Evolutionary conservation across 2,113 vertebrate genomes (phyloP).

Genomic region (Pelobates fuscus): DNA sequence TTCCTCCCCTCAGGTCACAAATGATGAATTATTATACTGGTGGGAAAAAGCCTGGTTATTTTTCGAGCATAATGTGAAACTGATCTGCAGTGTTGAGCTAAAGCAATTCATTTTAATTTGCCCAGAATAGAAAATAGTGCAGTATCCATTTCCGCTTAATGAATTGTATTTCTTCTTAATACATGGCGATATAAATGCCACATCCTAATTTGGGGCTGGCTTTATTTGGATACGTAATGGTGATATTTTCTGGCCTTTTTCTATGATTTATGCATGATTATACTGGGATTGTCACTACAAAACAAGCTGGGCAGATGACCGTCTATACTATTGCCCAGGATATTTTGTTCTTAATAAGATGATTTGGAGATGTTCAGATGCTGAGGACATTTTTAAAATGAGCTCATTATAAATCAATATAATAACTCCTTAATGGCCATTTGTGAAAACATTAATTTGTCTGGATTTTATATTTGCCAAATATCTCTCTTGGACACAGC

Average conservation of each 20-base stretch:
- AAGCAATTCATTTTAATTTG: conserved; percentile 29
- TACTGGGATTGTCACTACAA: neutral
- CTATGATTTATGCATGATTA: neutral
- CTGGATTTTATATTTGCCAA: too few relatives aligned
- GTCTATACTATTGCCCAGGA: neutral
- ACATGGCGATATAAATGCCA: conserved; percentile 24
- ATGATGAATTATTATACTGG: too few relatives aligned
- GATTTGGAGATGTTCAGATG: too few relatives aligned
- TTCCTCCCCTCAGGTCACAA: too few relatives aligned
- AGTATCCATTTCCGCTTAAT: neutral
- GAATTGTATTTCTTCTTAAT: neutral
- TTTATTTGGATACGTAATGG: conserved; percentile 15
- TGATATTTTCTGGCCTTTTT: conserved; percentile 30
- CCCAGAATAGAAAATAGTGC: neutral
- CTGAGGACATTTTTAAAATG: too few relatives aligned
- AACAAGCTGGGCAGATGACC: neutral
- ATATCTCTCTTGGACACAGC: too few relatives aligned
- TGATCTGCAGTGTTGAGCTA: too few relatives aligned
- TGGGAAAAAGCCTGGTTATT: conserved; percentile 6
- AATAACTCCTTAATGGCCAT: too few relatives aligned
- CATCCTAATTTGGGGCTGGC: neutral
- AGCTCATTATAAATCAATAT: too few relatives aligned
- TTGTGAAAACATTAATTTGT: too few relatives aligned
- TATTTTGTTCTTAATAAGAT: neutral
- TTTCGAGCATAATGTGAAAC: neutral